Evolutionary conservation across 2,797 vertebrate species (phyloP).

Genomic region (Notoglanidium macrostoma): DNA sequence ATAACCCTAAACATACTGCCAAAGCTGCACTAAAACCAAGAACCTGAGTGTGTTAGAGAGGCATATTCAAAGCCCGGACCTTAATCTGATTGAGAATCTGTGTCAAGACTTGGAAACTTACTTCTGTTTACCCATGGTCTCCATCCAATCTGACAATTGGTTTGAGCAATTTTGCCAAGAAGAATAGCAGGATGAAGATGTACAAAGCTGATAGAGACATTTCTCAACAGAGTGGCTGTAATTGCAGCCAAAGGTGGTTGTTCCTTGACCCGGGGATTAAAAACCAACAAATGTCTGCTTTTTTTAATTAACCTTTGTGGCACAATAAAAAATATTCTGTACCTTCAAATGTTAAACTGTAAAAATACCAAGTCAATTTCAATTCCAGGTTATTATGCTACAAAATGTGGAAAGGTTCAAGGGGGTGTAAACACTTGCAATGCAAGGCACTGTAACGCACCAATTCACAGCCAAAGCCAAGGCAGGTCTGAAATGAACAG

Average conservation of each 20-base stretch:
- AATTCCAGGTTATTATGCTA: background rate
- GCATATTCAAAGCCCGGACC: background rate
- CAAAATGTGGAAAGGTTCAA: background rate
- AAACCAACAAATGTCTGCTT: background rate
- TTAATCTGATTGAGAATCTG: background rate
- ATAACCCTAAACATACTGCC: background rate
- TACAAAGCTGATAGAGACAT: background rate
- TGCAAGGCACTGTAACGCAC: background rate
- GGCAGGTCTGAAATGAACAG: constrained; percentile 18
- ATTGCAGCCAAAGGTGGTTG: too few relatives aligned
- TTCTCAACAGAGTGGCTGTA: background rate
- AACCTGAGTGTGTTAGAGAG: background rate
- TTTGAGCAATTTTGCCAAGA: background rate
- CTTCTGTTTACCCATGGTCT: background rate
- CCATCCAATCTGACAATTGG: background rate
- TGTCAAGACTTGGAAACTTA: background rate
- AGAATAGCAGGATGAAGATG: background rate
- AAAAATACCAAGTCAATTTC: background rate
- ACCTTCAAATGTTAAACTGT: background rate
- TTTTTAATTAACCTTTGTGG: background rate
- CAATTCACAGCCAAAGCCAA: background rate
- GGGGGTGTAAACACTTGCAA: too few relatives aligned
- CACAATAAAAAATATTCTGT: background rate
- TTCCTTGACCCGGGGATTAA: background rate
- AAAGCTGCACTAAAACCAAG: background rate